phyloP scores from a whole-genome alignment of 2,113 vertebrate species.

The Eretmodus cyanostictus region DNA sequence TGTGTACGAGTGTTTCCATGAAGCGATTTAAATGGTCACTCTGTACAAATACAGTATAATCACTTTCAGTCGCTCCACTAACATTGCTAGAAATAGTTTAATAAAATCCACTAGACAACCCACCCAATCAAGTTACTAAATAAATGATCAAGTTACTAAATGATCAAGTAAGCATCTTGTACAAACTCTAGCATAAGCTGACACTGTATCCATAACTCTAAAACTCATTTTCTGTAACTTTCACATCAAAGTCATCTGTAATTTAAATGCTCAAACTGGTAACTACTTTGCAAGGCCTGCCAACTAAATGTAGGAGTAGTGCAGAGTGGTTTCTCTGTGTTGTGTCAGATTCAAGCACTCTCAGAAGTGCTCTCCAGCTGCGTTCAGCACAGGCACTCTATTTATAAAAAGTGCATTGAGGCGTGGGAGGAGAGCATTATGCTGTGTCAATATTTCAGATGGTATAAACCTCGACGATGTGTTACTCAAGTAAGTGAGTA shows the following conservation, averaged over 20 bases:
- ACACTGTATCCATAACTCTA: background rate
- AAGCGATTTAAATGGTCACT: background rate
- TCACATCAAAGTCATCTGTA: constrained; percentile 26
- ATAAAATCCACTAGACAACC: background rate
- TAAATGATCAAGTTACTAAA: background rate
- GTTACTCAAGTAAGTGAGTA: constrained; percentile 11
- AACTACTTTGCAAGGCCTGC: constrained; percentile 24
- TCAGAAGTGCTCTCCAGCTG: constrained; percentile 54
- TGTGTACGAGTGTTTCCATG: background rate
- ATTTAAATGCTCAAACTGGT: constrained; percentile 7
- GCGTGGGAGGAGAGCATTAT: constrained; percentile 51
- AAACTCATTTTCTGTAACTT: background rate
- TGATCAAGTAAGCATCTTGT: too few relatives aligned
- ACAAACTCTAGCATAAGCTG: background rate
- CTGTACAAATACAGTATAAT: background rate
- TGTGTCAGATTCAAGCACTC: constrained; percentile 42
- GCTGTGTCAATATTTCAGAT: constrained; percentile 50
- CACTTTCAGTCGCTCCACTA: background rate
- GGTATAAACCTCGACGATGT: background rate
- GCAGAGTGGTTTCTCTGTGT: constrained; percentile 31
- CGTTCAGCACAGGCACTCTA: constrained; percentile 25
- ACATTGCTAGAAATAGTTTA: background rate
- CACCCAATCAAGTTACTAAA: background rate
- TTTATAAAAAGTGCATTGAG: constrained; percentile 47
- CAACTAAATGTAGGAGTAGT: constrained; percentile 43